These are phyloP conservation scores for Sarcoramphus papa DNA, from an alignment of 2,797 vertebrate species.

Conservation along the genomic window DNA sequence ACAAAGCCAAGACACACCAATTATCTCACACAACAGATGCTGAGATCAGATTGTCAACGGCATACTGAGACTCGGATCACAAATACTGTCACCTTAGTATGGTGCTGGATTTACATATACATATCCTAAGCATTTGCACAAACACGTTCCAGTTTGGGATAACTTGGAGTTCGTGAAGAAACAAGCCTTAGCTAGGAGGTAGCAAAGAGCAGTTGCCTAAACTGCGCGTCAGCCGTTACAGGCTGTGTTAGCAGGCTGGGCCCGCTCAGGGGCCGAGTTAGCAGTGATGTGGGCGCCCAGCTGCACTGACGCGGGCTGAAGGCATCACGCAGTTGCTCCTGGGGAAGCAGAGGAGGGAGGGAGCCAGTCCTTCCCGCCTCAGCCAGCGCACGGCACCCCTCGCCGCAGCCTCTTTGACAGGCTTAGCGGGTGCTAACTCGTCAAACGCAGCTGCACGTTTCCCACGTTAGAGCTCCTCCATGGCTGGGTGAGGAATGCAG, in stretches of 20 bases:
- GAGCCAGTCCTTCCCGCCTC: neutral
- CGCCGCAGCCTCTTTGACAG: accelerated
- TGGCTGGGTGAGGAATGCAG: neutral
- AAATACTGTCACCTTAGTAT: neutral
- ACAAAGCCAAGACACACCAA: neutral
- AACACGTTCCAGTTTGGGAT: neutral
- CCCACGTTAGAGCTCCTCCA: neutral
- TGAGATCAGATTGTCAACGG: neutral
- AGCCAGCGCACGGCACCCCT: neutral
- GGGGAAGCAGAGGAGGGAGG: neutral
- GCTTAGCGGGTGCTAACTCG: neutral
- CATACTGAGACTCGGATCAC: neutral
- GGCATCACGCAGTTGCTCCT: accelerated
- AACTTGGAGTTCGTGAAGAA: neutral
- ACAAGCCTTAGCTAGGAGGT: neutral
- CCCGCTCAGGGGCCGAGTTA: neutral
- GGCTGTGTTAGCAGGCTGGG: accelerated
- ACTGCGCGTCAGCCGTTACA: accelerated
- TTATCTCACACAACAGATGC: neutral
- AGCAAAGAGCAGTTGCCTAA: neutral
- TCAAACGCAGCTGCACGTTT: accelerated
- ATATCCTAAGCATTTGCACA: neutral
- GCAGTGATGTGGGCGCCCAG: neutral
- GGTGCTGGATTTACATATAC: neutral
- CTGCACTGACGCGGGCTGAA: neutral